Evolutionary conservation across 2,113 vertebrate genomes (phyloP).

Genomic region (Aviceda subcristata): DNA sequence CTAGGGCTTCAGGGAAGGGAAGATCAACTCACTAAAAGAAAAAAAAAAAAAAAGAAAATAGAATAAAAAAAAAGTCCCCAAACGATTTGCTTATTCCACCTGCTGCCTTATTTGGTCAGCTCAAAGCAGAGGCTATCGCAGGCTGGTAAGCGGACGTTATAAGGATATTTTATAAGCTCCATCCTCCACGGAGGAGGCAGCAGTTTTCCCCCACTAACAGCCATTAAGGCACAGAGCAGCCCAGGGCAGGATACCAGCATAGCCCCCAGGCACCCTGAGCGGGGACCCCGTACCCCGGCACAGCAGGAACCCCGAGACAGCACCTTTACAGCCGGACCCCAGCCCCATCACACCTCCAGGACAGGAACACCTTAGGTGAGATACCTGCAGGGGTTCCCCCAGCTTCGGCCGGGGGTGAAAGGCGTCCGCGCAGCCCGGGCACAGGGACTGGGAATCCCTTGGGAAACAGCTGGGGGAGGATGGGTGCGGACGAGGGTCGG

Average conservation of each 20-base stretch:
- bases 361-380: accelerated
- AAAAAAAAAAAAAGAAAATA: neutral
- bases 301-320: neutral
- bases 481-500: neutral
- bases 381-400: neutral
- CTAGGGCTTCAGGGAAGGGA: neutral
- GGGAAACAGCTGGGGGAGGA: neutral
- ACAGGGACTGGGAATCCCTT: neutral
- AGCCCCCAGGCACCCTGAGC: neutral
- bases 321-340: accelerated
- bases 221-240: neutral
- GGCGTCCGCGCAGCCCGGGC: neutral
- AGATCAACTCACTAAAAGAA: neutral
- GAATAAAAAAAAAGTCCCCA: neutral
- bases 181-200: neutral
- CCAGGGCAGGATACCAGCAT: neutral
- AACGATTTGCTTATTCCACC: neutral
- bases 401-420: neutral
- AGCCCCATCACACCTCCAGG: neutral
- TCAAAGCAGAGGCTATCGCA: neutral
- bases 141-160: neutral
- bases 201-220: neutral
- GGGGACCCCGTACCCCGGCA: accelerated
- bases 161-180: neutral
- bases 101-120: neutral